Percentiles rank a stretch among this genome's conserved stretches.
phyloP scores from a whole-genome alignment of 2,113 vertebrate genomes.

The Echinops telfairi region DNA sequence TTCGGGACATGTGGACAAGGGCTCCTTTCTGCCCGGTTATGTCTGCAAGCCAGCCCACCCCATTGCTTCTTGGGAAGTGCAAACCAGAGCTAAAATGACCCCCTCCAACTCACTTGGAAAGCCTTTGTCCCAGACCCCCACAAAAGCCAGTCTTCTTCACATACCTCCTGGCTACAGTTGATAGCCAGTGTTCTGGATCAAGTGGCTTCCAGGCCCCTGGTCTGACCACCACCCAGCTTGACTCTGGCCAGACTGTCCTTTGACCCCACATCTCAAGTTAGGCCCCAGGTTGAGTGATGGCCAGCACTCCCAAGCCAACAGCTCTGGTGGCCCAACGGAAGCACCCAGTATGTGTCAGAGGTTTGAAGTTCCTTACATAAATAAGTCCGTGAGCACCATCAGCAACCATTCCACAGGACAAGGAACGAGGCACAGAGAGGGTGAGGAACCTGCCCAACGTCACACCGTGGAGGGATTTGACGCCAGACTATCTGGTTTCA shows the following conservation, averaged over 20 bases:
- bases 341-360: not conserved
- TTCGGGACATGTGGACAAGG: not conserved
- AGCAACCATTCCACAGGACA: not conserved
- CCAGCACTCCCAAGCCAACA: not conserved
- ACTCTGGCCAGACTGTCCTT: not conserved
- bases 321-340: not conserved
- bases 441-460: not conserved
- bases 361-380: not conserved
- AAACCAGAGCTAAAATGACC: not conserved
- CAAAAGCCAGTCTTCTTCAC: fast-evolving
- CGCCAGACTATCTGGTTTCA: not conserved
- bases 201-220: not conserved
- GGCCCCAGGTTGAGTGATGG: not conserved
- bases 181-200: not conserved
- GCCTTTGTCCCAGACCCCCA: not conserved
- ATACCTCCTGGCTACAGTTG: too few relatives aligned
- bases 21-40: not conserved
- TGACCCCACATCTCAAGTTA: not conserved
- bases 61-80: not conserved
- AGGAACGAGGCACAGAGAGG: not conserved
- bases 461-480: not conserved
- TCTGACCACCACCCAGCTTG: not conserved
- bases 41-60: not conserved
- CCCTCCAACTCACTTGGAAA: not conserved
- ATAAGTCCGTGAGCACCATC: not conserved